Evolutionary conservation across 1,140 invertebrate genomes (phyloP).

Genomic region (Drosophila tsacasi): DNA sequence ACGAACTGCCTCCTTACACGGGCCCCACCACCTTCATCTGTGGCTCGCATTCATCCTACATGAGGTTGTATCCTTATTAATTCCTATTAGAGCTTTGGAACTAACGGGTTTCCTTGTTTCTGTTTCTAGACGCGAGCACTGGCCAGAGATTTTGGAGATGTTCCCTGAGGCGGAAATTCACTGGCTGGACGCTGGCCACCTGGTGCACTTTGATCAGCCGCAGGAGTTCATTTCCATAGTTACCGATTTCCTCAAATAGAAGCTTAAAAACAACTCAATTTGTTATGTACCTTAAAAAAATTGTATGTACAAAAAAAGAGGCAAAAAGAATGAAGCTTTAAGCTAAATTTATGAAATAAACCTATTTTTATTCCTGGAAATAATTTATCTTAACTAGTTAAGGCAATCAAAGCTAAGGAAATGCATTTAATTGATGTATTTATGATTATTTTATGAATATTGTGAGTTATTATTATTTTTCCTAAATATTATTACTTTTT

Average conservation of each 20-base stretch:
- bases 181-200: conserved; percentile 93
- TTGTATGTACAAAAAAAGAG: conserved; percentile 20
- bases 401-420: background rate
- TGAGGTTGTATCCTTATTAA: conserved; percentile 87
- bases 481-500: background rate
- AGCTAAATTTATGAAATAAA: background rate
- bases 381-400: background rate
- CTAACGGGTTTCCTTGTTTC: background rate
- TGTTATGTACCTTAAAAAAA: background rate
- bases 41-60: conserved; percentile 92
- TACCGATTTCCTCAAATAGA: conserved; percentile 86
- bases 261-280: background rate
- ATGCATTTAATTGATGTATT: background rate
- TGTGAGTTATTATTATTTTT: background rate
- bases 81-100: background rate
- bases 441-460: too few species aligned
- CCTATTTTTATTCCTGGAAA: background rate
- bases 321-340: conserved; percentile 20
- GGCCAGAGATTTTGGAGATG: conserved; percentile 88
- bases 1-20: conserved; percentile 86
- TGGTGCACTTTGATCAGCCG: conserved; percentile 96
- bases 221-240: conserved; percentile 90
- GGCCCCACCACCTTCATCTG: conserved; percentile 93
- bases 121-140: conserved; percentile 87
- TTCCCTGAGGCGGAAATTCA: conserved; percentile 92